phyloP scores from a whole-genome alignment of 2,113 vertebrate species.

The Pseudonaja textilis region DNA sequence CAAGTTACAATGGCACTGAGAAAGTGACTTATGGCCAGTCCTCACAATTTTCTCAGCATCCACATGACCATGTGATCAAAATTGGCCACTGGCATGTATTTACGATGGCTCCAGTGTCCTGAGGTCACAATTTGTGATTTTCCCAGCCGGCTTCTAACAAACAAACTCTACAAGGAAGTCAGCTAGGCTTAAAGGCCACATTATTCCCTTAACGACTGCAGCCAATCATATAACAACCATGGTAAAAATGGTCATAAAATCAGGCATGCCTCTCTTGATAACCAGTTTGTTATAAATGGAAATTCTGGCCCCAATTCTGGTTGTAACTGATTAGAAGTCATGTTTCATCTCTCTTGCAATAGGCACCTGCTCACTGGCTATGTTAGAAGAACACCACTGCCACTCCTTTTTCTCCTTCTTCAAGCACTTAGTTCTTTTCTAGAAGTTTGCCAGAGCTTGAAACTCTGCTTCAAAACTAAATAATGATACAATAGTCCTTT shows the following conservation, averaged over 20 bases:
- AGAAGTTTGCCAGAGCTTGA: neutral
- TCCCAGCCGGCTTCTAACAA: neutral
- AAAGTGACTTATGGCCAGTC: too few species aligned
- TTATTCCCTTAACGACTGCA: neutral
- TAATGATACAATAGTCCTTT: neutral
- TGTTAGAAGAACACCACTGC: neutral
- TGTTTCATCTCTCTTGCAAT: neutral
- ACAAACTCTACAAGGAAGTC: neutral
- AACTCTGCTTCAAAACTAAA: neutral
- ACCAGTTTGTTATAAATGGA: neutral
- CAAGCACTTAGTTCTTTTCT: neutral
- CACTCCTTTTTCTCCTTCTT: neutral
- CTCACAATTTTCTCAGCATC: neutral
- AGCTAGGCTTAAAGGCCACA: neutral
- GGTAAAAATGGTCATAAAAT: neutral
- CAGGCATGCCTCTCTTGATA: too few species aligned
- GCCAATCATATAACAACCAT: neutral
- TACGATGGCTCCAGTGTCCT: neutral
- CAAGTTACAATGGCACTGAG: too few species aligned
- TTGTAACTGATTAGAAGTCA: neutral
- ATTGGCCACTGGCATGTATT: neutral
- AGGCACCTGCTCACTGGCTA: neutral
- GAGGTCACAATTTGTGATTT: neutral
- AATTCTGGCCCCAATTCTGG: neutral
- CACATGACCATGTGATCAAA: neutral